phyloP scores from a whole-genome alignment of 2,888 invertebrate species.

The Oxyscelio sp. region DNA sequence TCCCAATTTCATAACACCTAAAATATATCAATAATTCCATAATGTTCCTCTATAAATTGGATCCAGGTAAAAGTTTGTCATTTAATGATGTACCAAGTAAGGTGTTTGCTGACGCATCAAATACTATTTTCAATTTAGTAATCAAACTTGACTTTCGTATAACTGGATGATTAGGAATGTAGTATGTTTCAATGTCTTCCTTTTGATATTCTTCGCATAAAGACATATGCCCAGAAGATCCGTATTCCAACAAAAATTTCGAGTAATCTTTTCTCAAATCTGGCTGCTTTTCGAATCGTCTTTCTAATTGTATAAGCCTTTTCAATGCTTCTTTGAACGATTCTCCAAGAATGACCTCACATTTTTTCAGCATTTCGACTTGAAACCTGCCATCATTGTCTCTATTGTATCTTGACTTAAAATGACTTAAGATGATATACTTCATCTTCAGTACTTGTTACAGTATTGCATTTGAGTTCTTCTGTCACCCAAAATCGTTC shows the following conservation, averaged over 20 bases:
- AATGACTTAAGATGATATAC: conserved; percentile 13
- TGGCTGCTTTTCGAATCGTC: conserved; percentile 36
- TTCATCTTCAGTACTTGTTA: neutral
- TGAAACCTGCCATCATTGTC: conserved; percentile 48
- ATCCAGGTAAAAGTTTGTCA: too few relatives aligned
- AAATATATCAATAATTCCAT: too few relatives aligned
- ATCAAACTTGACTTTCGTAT: conserved; percentile 47
- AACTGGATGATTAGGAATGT: conserved; percentile 79
- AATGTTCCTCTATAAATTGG: too few relatives aligned
- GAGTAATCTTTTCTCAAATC: conserved; percentile 41
- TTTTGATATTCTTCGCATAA: neutral
- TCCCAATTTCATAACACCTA: too few relatives aligned
- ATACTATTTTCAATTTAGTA: too few relatives aligned
- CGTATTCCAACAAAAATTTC: conserved; percentile 60
- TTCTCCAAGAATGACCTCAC: conserved; percentile 43
- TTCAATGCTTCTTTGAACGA: conserved; percentile 46
- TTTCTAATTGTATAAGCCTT: conserved; percentile 51
- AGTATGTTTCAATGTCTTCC: conserved; percentile 55
- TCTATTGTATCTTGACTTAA: neutral
- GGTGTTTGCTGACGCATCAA: too few relatives aligned
- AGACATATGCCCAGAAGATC: conserved; percentile 55
- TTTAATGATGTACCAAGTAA: too few relatives aligned
- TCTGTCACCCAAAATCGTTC: conserved; percentile 12
- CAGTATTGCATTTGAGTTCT: too few relatives aligned
- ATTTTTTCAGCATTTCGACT: conserved; percentile 50